These are phyloP conservation scores for Hucho hucho DNA, from an alignment of 2,113 vertebrate genomes.

Conservation along the genomic window DNA sequence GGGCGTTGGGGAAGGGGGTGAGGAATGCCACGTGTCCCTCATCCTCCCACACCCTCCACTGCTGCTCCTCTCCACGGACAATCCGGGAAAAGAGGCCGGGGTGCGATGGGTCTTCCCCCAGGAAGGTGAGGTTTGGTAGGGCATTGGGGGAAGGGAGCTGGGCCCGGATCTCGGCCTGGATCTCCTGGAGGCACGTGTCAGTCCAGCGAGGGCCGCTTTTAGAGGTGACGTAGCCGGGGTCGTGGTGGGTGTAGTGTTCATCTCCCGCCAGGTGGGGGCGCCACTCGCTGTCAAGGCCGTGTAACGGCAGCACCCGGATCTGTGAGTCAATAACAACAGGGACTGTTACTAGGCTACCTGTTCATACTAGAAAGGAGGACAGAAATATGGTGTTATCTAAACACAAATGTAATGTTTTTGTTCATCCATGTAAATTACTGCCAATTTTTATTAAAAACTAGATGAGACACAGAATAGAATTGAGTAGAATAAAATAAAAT, in stretches of 20 bases:
- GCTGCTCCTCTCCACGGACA: constrained; percentile 73
- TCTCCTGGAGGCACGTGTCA: constrained; percentile 49
- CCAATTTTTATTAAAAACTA: not conserved
- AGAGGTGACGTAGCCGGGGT: constrained; percentile 73
- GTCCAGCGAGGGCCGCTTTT: constrained; percentile 70
- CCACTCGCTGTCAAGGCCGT: constrained; percentile 70
- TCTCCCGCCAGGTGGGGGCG: constrained; percentile 65
- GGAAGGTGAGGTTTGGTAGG: constrained; percentile 51
- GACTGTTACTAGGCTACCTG: not conserved
- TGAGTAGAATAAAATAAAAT: not conserved
- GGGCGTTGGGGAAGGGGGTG: constrained; percentile 76
- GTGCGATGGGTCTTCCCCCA: constrained; percentile 58
- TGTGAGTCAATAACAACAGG: constrained; percentile 10
- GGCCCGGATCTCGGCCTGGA: constrained; percentile 60
- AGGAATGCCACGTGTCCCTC: constrained; percentile 71
- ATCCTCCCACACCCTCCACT: constrained; percentile 79
- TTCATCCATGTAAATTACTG: not conserved
- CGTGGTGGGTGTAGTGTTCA: constrained; percentile 58
- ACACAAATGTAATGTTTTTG: not conserved
- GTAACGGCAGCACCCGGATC: constrained; percentile 70
- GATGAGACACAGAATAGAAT: not conserved
- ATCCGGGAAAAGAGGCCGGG: constrained; percentile 69
- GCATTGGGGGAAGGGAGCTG: constrained; percentile 49
- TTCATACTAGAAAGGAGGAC: not conserved
- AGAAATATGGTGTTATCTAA: not conserved